Conservation (phyloP, 2,888 invertebrate species). For the Geophilus truncorum region DNA sequence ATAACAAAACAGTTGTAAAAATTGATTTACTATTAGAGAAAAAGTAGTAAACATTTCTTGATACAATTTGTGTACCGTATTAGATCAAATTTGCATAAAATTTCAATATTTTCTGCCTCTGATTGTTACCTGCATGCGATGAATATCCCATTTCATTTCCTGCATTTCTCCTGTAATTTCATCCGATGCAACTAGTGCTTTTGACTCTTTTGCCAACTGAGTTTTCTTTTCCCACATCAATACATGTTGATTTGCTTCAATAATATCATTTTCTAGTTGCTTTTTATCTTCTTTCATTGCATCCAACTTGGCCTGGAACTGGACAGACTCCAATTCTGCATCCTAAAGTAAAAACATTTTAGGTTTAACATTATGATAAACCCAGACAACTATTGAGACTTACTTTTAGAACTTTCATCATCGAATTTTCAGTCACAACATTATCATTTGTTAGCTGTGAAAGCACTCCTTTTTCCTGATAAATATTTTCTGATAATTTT, state of each 20-base stretch:
- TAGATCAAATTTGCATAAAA: too few relatives aligned
- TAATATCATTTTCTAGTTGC: not conserved
- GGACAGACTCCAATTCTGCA: not conserved
- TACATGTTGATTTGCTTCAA: not conserved
- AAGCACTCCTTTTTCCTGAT: not conserved
- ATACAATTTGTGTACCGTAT: too few relatives aligned
- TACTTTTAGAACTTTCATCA: not conserved
- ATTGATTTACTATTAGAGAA: too few relatives aligned
- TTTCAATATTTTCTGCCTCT: too few relatives aligned
- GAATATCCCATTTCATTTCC: constrained; percentile 14
- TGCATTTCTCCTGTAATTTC: constrained; percentile 30
- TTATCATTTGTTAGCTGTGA: not conserved
- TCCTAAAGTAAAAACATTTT: not conserved
- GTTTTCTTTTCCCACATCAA: constrained; percentile 28
- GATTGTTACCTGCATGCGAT: constrained; percentile 28
- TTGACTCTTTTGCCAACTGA: constrained; percentile 23
- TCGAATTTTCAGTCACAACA: not conserved
- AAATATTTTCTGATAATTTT: not conserved
- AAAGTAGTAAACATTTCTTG: too few relatives aligned
- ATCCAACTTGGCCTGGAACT: not conserved
- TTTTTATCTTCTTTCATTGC: not conserved
- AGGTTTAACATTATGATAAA: not conserved
- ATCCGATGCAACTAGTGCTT: constrained; percentile 15
- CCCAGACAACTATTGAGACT: not conserved
- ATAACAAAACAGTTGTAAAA: too few relatives aligned